A percentile compares a stretch with the other conserved stretches of the same genome.
phyloP scores from a whole-genome alignment of 2,888 invertebrate species.

The Orthosia gothica region DNA sequence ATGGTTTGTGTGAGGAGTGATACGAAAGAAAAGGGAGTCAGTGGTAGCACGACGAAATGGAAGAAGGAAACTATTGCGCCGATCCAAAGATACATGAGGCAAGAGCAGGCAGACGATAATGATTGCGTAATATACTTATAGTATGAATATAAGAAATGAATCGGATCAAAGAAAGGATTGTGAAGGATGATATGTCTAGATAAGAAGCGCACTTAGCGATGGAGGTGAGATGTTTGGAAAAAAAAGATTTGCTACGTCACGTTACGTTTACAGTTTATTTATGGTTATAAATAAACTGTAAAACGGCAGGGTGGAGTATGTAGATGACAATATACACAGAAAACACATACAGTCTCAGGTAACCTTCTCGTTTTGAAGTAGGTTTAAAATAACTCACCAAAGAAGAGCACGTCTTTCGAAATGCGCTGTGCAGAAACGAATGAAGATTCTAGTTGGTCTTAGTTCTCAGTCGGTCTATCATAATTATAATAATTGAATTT shows the following conservation, averaged over 20 bases:
- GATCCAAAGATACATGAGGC: no score
- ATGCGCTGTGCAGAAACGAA: conserved; percentile 24
- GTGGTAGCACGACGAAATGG: no score
- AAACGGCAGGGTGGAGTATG: no score
- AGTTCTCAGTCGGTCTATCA: neutral
- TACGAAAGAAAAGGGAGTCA: no score
- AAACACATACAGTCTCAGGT: neutral
- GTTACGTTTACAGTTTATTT: no score
- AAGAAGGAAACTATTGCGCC: no score
- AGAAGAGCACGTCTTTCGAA: conserved; percentile 24
- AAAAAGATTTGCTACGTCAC: neutral
- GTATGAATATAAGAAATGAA: neutral
- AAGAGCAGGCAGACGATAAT: no score
- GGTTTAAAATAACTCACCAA: neutral
- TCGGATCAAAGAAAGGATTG: neutral
- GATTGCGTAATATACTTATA: no score
- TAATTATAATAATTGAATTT: conserved; percentile 41
- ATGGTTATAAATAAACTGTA: neutral
- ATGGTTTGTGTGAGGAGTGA: no score
- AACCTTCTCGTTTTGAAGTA: neutral
- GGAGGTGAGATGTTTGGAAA: neutral
- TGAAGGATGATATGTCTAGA: neutral
- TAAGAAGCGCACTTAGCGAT: neutral
- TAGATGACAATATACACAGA: neutral
- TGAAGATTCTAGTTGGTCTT: conserved; percentile 15